Evolutionary conservation across 2,888 invertebrate genomes (phyloP), one percentile per base, ranked within the genome.

Genomic region (Lasius fuliginosus): DNA sequence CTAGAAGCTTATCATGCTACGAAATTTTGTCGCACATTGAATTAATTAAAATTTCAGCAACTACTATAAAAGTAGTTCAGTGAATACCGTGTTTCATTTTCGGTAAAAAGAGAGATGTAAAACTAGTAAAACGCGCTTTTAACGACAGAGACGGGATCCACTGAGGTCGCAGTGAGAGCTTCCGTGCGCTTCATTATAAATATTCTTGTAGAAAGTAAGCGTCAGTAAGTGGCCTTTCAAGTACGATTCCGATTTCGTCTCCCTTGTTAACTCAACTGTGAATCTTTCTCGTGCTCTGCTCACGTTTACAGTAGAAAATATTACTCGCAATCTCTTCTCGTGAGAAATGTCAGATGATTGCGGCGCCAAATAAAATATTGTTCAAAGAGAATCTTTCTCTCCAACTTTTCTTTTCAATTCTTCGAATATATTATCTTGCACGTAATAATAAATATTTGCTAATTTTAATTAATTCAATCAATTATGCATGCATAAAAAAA

Each of bases 151-250:
- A 36, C 58, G 30, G 23, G 33, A 15, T 33, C 8, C 46, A 40
- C n/a, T n/a, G 60, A 67, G 46, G 79, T 58, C 58, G 64, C 58
- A 85, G 69, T 73, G 76, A 68, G 68, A 68, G 60, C 68, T 65
- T 49, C 56, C 56, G 69, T 36, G 69, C 64, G 56, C 65, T 67
- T 81, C 56, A 67, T 71, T 71, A 82, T 71, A 82, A 76, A 83
- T 73, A 81, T 85, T 83, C 81, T 68, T 62, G 85, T 86, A 85
- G 86, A 86, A 86, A 86, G 86, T 85, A 86, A 85, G 79, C 81
- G 81, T 83, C 60, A 30, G 49, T 85, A 86, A 83, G 71, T 79
- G 75, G 81, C 67, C 83, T 85, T 73, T 85, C 85, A 74, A 86
- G 81, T 83, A 86, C 71, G 71, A 77, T 69, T 85, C 74, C 75